phyloP scores from a whole-genome alignment of 2,113 vertebrate genomes.

The Melanocharis versteri region DNA sequence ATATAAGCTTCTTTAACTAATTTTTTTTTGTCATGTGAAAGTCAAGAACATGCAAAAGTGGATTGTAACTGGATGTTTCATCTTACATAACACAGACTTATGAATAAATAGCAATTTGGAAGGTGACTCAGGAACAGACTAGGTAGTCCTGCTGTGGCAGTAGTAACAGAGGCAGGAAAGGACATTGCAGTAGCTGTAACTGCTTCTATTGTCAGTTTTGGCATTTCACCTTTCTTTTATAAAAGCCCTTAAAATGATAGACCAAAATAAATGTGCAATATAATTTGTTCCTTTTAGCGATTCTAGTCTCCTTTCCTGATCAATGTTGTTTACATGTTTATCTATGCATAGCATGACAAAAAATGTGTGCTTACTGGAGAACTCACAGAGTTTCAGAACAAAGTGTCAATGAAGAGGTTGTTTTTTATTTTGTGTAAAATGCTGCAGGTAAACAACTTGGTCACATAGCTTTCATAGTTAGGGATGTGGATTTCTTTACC shows the following conservation, averaged over 20 bases:
- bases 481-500: constrained; percentile 24
- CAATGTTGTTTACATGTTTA: not conserved
- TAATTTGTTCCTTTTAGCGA: not conserved
- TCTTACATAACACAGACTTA: not conserved
- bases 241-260: not conserved
- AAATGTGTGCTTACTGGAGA: not conserved
- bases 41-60: not conserved
- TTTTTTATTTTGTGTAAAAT: constrained; percentile 26
- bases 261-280: not conserved
- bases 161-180: not conserved
- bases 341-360: not conserved
- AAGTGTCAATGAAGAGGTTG: not conserved
- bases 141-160: not conserved
- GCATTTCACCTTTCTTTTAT: not conserved
- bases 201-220: not conserved
- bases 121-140: not conserved
- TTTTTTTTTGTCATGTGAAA: not conserved
- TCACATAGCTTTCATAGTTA: constrained; percentile 12
- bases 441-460: not conserved
- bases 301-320: not conserved
- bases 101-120: not conserved
- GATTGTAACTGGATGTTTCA: not conserved
- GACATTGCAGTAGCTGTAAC: not conserved
- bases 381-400: not conserved
- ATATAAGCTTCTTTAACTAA: not conserved